Base-by-base conservation (phyloP, 2,113 vertebrate genomes). In the Platanista minor region DNA sequence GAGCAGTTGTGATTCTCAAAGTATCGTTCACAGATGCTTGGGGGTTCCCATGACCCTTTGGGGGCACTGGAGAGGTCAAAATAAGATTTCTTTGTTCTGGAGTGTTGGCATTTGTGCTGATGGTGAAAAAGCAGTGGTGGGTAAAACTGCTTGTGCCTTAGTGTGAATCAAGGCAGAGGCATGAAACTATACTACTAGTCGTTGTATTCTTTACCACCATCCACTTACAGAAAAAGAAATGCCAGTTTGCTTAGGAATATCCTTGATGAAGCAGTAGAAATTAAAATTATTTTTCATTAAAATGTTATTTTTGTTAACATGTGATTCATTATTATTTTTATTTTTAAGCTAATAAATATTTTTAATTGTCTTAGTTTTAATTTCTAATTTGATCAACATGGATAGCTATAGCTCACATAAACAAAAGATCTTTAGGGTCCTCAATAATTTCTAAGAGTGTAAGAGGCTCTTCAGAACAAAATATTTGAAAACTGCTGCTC, bases 301-400 rank as follows among this genome's bases (percentile, higher is more conserved):
- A 82, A 83, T 78, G 4, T 18, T 69, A 89, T 94, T 88, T 72
- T 78, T n/a, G 11, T 91, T 84, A 80, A 71, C 20, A 59, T 21
- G 36, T 21, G 82, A 27, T 90, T 33, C n/a, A 11, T 74, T 92
- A 67, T 33, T 57, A 29, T 85, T 84, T 95, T 83, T 25, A 69
- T 71, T 83, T 93, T 83, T 62, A n/a, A 29, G n/a, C 21, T n/a
- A 91, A 57, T 15, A 74, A 66, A 33, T 82, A 81, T 18, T 90
- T 96, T 33, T 21, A 90, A 90, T 6, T 95, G 27, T 74, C 36
- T 84, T 95, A 36, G 10, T 78, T 93, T 96, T 72, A 62, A 67
- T 46, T 75, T 82, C 23, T 64, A 62, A 66, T 72, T 94, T 94
- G n/a, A 77, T 94, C 92, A 92, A 59, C 67, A 52, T 43, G 66